phyloP scores from a whole-genome alignment of 1,140 invertebrate genomes.

The Phenacoccus solenopsis region DNA sequence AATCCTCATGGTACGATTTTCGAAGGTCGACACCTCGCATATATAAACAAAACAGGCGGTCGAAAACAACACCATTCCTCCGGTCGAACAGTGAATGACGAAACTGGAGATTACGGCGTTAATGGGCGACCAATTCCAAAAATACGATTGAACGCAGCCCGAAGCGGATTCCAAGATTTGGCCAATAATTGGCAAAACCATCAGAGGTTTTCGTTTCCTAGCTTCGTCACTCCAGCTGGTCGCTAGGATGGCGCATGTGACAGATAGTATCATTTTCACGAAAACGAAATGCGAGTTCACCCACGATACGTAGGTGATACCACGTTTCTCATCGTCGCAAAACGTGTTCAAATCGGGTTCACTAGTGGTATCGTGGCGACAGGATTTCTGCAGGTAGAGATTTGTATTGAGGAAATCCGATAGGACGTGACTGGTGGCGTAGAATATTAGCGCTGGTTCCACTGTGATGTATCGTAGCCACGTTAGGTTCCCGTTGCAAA shows the following conservation, averaged over 20 bases:
- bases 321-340: constrained; percentile 1
- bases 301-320: constrained; percentile 11
- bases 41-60: constrained; percentile 21
- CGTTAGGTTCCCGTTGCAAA: neutral
- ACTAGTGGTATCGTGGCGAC: neutral
- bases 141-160: constrained; percentile 36
- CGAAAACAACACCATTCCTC: constrained; percentile 21
- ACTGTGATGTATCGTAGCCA: neutral
- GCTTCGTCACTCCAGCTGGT: constrained; percentile 28
- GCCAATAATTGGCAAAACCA: constrained; percentile 33
- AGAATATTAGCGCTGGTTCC: neutral
- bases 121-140: constrained; percentile 32
- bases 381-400: constrained; percentile 5
- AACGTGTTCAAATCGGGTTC: neutral
- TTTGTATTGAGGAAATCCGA: neutral
- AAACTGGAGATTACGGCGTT: constrained; percentile 31
- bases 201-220: constrained; percentile 34
- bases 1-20: neutral
- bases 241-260: constrained; percentile 19
- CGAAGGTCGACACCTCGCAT: neutral
- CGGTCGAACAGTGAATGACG: constrained; percentile 28
- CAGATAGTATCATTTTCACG: constrained; percentile 6
- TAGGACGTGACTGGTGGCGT: neutral
- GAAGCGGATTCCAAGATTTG: constrained; percentile 28
- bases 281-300: constrained; percentile 5